A percentile compares a stretch with the other conserved stretches of the same genome.
Evolutionary conservation across 1,140 invertebrate genomes (phyloP).

Genomic region (Probaryconus sp.): DNA sequence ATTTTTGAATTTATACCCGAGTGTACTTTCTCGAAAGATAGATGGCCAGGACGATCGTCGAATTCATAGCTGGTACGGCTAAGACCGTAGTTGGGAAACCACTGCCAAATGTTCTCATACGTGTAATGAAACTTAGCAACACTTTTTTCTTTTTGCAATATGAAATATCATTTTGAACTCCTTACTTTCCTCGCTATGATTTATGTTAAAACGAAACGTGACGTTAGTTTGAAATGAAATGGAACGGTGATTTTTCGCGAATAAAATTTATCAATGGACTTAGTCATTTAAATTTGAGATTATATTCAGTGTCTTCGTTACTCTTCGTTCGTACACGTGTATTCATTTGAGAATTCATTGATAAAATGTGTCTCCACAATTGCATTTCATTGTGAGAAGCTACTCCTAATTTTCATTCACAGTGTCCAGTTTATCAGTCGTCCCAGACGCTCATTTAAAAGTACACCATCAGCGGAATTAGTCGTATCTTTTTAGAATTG

Average conservation of each 20-base stretch:
- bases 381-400: conserved; percentile 41
- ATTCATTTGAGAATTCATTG: too few species aligned
- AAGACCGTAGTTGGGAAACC: conserved; percentile 33
- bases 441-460: conserved; percentile 33
- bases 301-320: too few species aligned
- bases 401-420: conserved; percentile 53
- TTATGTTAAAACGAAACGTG: too few species aligned
- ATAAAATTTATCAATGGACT: too few species aligned
- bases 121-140: conserved; percentile 7
- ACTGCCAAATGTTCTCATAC: conserved; percentile 16
- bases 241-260: too few species aligned
- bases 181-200: too few species aligned
- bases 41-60: conserved; percentile 12
- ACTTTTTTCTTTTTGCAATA: conserved; percentile 1
- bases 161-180: too few species aligned
- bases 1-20: conserved; percentile 34
- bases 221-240: too few species aligned
- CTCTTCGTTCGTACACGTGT: too few species aligned
- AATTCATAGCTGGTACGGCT: conserved; percentile 1
- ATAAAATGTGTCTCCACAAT: background rate
- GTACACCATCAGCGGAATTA: conserved; percentile 27
- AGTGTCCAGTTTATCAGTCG: conserved; percentile 41
- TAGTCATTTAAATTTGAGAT: too few species aligned
- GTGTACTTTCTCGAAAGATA: conserved; percentile 41
- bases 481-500: too few species aligned